Evolutionary conservation across 2,113 vertebrate genomes (phyloP).

Genomic region (Callorhinus ursinus): DNA sequence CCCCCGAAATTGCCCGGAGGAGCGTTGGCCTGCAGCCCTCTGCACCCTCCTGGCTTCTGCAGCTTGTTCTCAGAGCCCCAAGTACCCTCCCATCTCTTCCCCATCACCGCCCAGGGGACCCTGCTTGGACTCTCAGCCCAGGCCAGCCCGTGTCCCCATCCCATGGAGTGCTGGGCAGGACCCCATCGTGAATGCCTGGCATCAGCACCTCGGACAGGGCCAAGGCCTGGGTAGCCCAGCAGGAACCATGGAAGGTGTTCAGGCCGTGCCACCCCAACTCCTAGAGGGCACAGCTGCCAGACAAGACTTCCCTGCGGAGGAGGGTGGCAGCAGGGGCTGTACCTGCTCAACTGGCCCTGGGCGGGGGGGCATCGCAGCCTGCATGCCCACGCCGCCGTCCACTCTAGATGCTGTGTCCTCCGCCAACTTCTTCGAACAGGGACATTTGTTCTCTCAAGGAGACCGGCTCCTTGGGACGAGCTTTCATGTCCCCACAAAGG

Average conservation of each 20-base stretch:
- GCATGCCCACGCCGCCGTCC: accelerated
- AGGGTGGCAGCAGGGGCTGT: background rate
- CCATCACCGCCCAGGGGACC: accelerated
- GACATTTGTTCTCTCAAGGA: slow-evolving; percentile 38
- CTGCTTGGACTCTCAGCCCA: accelerated
- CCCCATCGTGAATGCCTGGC: accelerated
- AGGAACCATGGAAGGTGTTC: background rate
- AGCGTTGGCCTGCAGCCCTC: accelerated
- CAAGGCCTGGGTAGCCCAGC: accelerated
- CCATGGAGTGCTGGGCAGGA: background rate
- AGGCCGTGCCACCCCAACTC: accelerated
- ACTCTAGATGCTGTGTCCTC: background rate
- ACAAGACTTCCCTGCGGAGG: accelerated
- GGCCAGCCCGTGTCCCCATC: background rate
- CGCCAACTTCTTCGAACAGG: background rate
- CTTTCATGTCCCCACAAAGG: background rate
- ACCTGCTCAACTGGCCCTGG: background rate
- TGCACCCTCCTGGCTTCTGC: accelerated
- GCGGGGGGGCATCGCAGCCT: accelerated
- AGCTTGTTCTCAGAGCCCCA: background rate
- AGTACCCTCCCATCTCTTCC: too few relatives aligned
- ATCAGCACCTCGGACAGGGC: background rate
- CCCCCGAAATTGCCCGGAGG: accelerated
- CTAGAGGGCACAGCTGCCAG: background rate
- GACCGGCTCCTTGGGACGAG: background rate